Conservation (phyloP, 2,113 vertebrate genomes). For the Phalacrocorax brasilianus region DNA sequence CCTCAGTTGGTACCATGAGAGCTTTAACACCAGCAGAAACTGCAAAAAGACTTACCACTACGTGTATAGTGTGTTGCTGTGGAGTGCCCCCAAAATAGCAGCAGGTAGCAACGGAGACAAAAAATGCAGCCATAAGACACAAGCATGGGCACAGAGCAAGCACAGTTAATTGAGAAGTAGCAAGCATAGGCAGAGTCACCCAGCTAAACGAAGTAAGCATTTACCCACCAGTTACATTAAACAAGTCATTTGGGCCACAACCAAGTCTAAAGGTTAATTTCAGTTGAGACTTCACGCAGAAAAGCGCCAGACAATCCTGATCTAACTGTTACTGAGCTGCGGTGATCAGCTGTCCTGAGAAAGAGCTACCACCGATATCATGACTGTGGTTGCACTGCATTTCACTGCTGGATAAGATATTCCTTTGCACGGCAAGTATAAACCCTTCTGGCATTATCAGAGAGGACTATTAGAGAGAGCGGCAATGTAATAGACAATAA, state of each 20-base stretch:
- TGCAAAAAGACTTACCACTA: conserved; percentile 94
- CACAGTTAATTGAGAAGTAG: conserved; percentile 62
- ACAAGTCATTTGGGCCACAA: background rate
- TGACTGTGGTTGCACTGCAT: background rate
- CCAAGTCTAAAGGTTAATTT: background rate
- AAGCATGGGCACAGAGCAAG: conserved; percentile 77
- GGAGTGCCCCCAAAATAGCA: conserved; percentile 87
- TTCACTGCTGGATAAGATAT: background rate
- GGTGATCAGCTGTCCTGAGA: background rate
- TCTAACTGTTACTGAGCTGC: background rate
- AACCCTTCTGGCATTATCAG: background rate
- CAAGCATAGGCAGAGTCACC: conserved; percentile 51
- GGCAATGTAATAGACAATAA: background rate
- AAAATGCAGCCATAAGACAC: conserved; percentile 80
- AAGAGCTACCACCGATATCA: background rate
- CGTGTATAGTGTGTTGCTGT: conserved; percentile 99
- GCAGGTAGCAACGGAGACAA: conserved; percentile 91
- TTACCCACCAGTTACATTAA: conserved; percentile 16
- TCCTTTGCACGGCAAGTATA: background rate
- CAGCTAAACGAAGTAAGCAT: conserved; percentile 52
- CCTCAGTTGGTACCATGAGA: conserved; percentile 28
- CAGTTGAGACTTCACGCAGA: background rate
- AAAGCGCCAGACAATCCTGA: background rate
- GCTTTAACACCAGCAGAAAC: conserved; percentile 71
- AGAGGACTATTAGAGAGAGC: background rate